Conservation (phyloP, 92 coral and sea anemone genomes). For the Heliopora coerulea region DNA sequence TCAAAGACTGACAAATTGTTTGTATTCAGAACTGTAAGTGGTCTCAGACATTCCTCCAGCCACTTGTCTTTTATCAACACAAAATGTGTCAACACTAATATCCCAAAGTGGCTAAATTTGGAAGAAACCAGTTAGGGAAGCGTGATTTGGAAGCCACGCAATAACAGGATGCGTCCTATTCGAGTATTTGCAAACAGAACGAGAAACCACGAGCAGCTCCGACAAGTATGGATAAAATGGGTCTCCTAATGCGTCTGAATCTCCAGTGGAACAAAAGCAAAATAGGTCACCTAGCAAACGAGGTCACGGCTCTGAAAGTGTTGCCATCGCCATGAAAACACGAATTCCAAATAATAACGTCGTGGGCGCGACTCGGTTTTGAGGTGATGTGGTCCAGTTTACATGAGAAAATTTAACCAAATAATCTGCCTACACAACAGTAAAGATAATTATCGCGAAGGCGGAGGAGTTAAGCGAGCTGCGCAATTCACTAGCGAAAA, state of each 20-base stretch:
- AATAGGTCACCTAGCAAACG: slow-evolving; percentile 2
- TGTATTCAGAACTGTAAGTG: slow-evolving; percentile 23
- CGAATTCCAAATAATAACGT: not conserved
- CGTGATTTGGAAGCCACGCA: slow-evolving; percentile 4
- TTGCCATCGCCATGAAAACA: not conserved
- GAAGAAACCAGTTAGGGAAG: slow-evolving; percentile 2
- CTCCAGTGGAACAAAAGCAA: slow-evolving; percentile 6
- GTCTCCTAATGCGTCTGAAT: not conserved
- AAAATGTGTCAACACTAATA: slow-evolving; percentile 32
- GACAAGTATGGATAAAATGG: not conserved
- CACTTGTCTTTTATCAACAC: slow-evolving; percentile 5
- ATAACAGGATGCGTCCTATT: not conserved
- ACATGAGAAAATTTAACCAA: too few species aligned
- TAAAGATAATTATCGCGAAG: not conserved
- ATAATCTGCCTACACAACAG: too few species aligned
- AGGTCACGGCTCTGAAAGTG: not conserved
- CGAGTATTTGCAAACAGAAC: not conserved
- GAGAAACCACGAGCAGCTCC: slow-evolving; percentile 26
- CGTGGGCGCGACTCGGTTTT: not conserved
- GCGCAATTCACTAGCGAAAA: not conserved
- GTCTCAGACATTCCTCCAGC: slow-evolving; percentile 20
- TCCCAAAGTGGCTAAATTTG: slow-evolving; percentile 37
- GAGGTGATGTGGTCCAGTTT: not conserved
- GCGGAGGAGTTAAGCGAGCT: not conserved
- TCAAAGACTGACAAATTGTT: slow-evolving; percentile 33